Conservation (phyloP, 2,888 invertebrate genomes). For the Callinectes sapidus region DNA sequence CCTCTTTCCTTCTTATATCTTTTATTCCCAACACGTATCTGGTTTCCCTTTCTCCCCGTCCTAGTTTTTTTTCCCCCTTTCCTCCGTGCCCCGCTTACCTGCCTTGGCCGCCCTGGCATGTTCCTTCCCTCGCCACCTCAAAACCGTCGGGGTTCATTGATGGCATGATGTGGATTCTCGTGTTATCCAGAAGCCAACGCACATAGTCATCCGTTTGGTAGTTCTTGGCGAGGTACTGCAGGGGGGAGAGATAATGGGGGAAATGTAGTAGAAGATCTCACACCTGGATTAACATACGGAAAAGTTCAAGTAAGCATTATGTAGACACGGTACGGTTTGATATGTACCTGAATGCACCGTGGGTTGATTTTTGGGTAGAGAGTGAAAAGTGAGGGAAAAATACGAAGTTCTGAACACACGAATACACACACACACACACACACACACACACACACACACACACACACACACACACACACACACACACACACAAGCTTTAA, state of each 20-base stretch:
- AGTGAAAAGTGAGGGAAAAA: background rate
- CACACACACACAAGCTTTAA: no score
- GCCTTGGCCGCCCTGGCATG: constrained; percentile 91
- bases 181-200: constrained; percentile 87
- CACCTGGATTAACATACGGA: background rate
- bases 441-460: no score
- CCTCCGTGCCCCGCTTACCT: constrained; percentile 79
- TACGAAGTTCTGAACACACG: no score
- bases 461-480: no score
- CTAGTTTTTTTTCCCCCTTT: background rate
- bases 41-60: background rate
- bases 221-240: constrained; percentile 87
- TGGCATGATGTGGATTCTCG: constrained; percentile 96
- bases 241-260: background rate
- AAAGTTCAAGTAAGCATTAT: background rate
- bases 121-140: constrained; percentile 91
- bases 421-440: no score
- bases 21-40: no score
- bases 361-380: no score
- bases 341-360: background rate
- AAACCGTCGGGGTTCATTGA: constrained; percentile 99
- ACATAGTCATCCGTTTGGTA: constrained; percentile 90
- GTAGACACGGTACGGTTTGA: background rate
- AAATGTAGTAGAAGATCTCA: background rate
- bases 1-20: no score